phyloP scores from a whole-genome alignment of 1,140 invertebrate species.

The Drosophila parvula region DNA sequence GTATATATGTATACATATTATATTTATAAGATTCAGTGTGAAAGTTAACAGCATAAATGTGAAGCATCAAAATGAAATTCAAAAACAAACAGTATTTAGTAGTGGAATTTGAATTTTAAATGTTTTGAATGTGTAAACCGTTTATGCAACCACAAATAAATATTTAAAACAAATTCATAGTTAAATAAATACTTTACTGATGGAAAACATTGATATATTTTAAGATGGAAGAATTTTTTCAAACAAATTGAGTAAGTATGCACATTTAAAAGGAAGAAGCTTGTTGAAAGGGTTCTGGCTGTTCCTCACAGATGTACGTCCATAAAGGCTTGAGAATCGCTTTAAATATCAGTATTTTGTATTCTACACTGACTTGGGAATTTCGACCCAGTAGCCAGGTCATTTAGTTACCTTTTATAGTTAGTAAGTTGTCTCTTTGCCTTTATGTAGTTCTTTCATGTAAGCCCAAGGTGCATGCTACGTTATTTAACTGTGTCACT shows the following conservation, averaged over 20 bases:
- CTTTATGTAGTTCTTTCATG: no score
- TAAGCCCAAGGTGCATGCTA: no score
- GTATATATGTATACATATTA: constrained; percentile 61
- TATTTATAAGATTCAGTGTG: constrained; percentile 64
- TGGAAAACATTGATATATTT: background rate
- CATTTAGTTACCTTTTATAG: no score
- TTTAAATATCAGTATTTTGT: no score
- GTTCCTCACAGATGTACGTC: no score
- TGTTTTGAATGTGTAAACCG: constrained; percentile 73
- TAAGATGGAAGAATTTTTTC: background rate
- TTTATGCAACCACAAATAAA: constrained; percentile 66
- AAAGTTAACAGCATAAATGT: constrained; percentile 78
- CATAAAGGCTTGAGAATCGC: no score
- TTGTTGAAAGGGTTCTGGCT: no score
- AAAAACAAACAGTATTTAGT: constrained; percentile 42
- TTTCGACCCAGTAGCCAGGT: no score
- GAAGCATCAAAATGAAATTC: constrained; percentile 55
- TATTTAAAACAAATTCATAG: constrained; percentile 41
- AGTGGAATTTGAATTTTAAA: constrained; percentile 63
- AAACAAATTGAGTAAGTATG: background rate
- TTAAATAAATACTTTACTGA: constrained; percentile 10
- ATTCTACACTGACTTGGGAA: no score
- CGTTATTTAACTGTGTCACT: no score
- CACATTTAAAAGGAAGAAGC: no score
- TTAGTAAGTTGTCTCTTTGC: no score